Evolutionary conservation across 1,140 invertebrate genomes (phyloP), one percentile per base, ranked within the genome.

Genomic region (Zaprionus lachaisei): DNA sequence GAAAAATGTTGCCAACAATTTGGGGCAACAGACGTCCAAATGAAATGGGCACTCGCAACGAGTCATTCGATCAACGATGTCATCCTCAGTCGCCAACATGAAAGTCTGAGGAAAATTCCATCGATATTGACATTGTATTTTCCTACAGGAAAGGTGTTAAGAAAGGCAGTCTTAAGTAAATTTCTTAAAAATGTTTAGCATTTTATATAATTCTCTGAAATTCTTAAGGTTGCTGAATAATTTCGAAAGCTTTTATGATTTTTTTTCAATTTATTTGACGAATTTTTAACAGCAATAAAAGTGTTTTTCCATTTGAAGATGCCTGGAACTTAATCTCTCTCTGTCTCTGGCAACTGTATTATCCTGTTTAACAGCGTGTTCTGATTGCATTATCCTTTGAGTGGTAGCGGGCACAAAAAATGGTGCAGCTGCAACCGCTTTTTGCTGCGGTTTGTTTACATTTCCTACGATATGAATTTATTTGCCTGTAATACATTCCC

Each of bases 1-100:
- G 41, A 79, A 81, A 89, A 81, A 83, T 83, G 78, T 85, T 84
- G 63, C 79, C 85, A 83, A 83, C 83, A 83, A 87, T 83, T 90
- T 77, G 63, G 77, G 56, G 31, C 55, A 47, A 55, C 15, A 22
- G 28, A 28, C 17, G 54, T 57, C 22, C 63, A 79, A 89, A 89
- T 87, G 79, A 85, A 90, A 85, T 80, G 79, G 75, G 58, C 77
- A 64, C 56, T 56, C 57, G 67, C 77, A 80, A 83, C 78, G 81
- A 89, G 78, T 90, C 81, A 89, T 75, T 89, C 81, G 84, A 87
- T 87, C 85, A 89, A 90, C 49, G 56, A 22, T 22, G 38, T 58
- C 57, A n/a, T 47, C 41, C n/a, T 47, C 41, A 34, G 41, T 47
- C 41, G 15, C 5, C 15, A 7, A 7, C 15, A 51, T 38, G 20